Evolutionary conservation across 2,113 vertebrate genomes (phyloP).

Genomic region (Pygoscelis antarcticus): DNA sequence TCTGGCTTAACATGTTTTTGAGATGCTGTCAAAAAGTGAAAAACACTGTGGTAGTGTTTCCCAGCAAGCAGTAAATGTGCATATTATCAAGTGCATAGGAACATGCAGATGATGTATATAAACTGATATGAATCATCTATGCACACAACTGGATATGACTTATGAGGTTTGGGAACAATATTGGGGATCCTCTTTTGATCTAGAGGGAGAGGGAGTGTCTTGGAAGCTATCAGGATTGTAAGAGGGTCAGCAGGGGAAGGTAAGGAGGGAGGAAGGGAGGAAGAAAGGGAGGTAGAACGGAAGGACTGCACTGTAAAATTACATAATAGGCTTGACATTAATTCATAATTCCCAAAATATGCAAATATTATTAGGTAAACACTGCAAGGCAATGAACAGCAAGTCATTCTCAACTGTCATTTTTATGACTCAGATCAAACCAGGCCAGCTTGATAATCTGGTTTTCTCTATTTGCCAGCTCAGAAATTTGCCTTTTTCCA

Average conservation of each 20-base stretch:
- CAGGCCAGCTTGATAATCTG: not conserved
- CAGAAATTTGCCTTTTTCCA: not conserved
- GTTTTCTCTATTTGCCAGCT: not conserved
- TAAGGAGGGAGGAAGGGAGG: not conserved
- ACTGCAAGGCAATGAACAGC: not conserved
- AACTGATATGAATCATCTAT: not conserved
- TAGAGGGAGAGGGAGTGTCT: not conserved
- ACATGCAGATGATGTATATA: rapidly evolving
- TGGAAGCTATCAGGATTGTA: not conserved
- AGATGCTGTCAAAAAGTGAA: not conserved
- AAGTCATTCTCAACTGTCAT: not conserved
- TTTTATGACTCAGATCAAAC: not conserved
- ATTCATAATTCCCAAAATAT: not conserved
- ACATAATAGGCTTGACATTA: not conserved
- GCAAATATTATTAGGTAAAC: not conserved
- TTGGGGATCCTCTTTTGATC: not conserved
- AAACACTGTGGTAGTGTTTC: not conserved
- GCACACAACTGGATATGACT: not conserved
- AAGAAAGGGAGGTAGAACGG: not conserved
- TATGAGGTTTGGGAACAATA: rapidly evolving
- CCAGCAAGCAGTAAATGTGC: not conserved
- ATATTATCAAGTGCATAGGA: not conserved
- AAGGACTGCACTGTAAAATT: not conserved
- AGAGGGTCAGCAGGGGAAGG: not conserved
- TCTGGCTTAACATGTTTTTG: not conserved